Percentiles rank a stretch among this genome's conserved stretches.
Evolutionary conservation across 2,797 vertebrate genomes (phyloP).

Genomic region (Coracias cyanogaster): DNA sequence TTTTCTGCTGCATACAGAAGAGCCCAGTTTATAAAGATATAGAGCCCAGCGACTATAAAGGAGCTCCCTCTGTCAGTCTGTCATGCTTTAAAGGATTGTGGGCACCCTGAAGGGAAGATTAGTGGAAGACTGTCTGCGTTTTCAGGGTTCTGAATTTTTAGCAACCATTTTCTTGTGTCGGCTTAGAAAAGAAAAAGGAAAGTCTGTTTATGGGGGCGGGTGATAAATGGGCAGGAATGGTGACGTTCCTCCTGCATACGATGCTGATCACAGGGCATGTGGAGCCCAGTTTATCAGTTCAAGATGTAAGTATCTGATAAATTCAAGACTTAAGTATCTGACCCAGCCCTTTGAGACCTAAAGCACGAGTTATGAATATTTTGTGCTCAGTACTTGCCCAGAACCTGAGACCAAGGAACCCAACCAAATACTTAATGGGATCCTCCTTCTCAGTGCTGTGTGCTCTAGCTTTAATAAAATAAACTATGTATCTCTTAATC

Average conservation of each 20-base stretch:
- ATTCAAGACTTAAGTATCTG: not conserved
- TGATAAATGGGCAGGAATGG: not conserved
- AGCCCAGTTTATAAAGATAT: conserved; percentile 60
- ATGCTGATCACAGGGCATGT: accelerated
- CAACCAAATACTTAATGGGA: not conserved
- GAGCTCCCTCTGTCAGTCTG: conserved; percentile 37
- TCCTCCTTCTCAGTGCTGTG: not conserved
- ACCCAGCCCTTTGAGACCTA: not conserved
- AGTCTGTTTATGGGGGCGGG: not conserved
- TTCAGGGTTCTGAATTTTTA: conserved; percentile 35
- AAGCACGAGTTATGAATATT: not conserved
- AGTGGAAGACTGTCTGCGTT: conserved; percentile 45
- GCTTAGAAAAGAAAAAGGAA: not conserved
- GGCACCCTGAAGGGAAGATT: conserved; percentile 69
- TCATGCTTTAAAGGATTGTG: conserved; percentile 72
- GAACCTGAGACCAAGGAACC: not conserved
- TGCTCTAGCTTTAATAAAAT: not conserved
- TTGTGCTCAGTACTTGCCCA: not conserved
- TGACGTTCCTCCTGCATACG: not conserved
- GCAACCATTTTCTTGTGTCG: not conserved
- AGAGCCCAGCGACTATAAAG: conserved; percentile 2
- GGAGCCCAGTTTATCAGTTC: not conserved
- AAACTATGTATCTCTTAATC: not conserved
- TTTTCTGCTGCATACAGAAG: conserved; percentile 20
- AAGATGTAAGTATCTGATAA: not conserved